phyloP scores from a whole-genome alignment of 2,888 invertebrate genomes.

The Epirrita christyi region DNA sequence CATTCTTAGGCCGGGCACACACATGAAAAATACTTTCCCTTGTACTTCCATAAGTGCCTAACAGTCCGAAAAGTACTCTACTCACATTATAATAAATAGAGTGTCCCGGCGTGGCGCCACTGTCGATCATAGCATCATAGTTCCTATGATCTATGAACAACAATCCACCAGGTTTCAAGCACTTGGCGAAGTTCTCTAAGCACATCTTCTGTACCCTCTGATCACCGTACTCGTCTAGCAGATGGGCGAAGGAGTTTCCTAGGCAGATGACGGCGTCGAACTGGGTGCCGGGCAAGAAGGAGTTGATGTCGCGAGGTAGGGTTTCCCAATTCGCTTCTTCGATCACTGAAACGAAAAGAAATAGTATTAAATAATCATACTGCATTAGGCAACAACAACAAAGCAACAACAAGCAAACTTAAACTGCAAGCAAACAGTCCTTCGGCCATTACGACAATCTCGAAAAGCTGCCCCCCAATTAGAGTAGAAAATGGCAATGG shows the following conservation, averaged over 20 bases:
- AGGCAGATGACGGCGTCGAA: slow-evolving; percentile 96
- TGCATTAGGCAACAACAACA: no score
- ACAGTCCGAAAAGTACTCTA: slow-evolving; percentile 36
- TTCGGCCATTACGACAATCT: no score
- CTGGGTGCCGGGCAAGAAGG: slow-evolving; percentile 83
- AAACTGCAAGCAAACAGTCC: no score
- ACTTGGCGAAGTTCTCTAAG: slow-evolving; percentile 91
- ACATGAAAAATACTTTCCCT: no score
- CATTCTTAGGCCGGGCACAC: no score
- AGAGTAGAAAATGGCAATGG: no score
- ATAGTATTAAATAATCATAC: background rate
- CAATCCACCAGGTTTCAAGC: slow-evolving; percentile 93
- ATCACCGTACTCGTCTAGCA: slow-evolving; percentile 91
- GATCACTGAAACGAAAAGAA: slow-evolving; percentile 86
- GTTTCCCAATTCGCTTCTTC: slow-evolving; percentile 97
- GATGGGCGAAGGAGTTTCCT: slow-evolving; percentile 96
- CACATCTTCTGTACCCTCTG: slow-evolving; percentile 92
- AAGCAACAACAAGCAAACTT: no score
- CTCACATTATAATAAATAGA: slow-evolving; percentile 96
- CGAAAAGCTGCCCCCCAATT: no score
- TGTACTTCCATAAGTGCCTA: no score
- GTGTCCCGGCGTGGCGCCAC: slow-evolving; percentile 91
- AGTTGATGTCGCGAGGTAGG: slow-evolving; percentile 88
- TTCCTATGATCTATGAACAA: slow-evolving; percentile 95
- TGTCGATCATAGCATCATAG: slow-evolving; percentile 92